These are phyloP conservation scores for Aspiorhynchus laticeps DNA, from an alignment of 2,113 vertebrate species.

Conservation along the genomic window DNA sequence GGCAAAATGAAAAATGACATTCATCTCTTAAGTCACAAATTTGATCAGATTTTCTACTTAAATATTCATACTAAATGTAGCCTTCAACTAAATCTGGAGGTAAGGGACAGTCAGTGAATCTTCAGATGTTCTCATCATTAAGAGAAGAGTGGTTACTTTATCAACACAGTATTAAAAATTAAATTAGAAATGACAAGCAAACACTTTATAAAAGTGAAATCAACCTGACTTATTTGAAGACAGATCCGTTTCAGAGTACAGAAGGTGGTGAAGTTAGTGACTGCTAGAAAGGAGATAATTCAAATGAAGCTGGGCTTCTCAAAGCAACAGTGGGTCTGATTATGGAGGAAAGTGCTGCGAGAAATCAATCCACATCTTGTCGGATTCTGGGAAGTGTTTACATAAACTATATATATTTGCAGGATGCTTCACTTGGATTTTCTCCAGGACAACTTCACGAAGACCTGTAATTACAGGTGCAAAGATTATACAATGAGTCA, in stretches of 20 bases:
- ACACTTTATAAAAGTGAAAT: slow-evolving; percentile 17
- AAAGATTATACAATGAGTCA: too few species aligned
- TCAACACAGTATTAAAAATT: neutral
- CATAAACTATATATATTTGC: neutral
- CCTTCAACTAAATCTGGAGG: too few species aligned
- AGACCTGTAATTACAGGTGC: too few species aligned
- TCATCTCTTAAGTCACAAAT: neutral
- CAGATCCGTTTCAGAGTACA: neutral
- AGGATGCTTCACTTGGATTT: too few species aligned
- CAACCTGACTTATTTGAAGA: neutral
- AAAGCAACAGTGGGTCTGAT: neutral
- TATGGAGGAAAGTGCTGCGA: neutral
- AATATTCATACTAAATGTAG: neutral
- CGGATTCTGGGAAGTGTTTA: neutral
- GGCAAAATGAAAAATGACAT: neutral
- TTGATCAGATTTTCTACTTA: neutral
- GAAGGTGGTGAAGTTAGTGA: neutral
- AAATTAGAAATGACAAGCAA: neutral
- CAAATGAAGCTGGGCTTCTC: neutral
- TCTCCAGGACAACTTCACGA: too few species aligned
- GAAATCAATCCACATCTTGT: neutral
- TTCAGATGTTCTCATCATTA: neutral
- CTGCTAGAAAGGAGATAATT: neutral
- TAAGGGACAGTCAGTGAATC: neutral
- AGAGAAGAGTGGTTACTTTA: neutral